Percentiles rank a stretch among this genome's conserved stretches.
Conservation (phyloP, 2,888 invertebrate species). For the Seira ritae region DNA sequence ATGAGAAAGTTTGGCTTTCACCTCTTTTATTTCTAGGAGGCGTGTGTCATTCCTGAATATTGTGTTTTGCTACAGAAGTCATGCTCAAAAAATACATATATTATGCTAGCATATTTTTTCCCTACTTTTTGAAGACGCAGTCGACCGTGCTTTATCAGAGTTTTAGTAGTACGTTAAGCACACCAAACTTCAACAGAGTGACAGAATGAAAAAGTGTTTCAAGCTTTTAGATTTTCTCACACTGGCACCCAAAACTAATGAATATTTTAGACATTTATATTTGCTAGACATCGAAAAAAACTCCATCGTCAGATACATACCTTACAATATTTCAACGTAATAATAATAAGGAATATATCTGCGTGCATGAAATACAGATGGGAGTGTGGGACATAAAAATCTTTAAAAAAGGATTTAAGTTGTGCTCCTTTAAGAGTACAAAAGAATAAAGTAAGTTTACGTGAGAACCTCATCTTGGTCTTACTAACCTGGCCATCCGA, state of each 20-base stretch:
- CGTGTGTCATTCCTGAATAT: background rate
- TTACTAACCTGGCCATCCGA: conserved; percentile 55
- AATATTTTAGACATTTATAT: no score
- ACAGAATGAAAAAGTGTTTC: no score
- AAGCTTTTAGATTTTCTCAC: no score
- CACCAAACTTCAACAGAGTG: background rate
- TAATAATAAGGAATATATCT: no score
- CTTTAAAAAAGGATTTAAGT: no score
- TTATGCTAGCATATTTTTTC: background rate
- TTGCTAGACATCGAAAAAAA: no score
- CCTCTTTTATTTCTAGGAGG: conserved; percentile 8
- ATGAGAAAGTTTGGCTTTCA: conserved; percentile 38
- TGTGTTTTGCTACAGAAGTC: background rate
- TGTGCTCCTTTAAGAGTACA: no score
- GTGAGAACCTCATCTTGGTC: background rate
- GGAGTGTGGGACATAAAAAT: no score
- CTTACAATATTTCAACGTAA: no score
- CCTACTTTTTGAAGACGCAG: background rate
- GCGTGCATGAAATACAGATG: no score
- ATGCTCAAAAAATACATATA: background rate
- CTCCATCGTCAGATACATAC: no score
- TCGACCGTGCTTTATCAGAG: background rate
- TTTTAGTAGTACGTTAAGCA: background rate
- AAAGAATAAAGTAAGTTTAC: background rate
- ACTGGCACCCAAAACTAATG: no score